Conservation (phyloP, 1,140 invertebrate species). For the Pogonognathellus flavescens region DNA sequence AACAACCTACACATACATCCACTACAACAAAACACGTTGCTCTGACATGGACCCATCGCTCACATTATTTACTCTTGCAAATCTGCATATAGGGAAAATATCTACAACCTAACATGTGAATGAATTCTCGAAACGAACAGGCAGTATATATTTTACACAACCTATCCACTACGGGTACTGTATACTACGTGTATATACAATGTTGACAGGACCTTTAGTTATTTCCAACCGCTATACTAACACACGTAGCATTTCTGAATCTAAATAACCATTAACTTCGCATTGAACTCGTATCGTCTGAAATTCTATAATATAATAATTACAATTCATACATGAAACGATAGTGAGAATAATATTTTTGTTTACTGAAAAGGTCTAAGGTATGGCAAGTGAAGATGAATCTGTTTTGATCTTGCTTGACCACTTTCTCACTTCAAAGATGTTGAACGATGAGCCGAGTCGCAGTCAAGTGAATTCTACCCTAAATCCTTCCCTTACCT, state of each 20-base stretch:
- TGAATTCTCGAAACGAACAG: no score
- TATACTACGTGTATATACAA: not conserved
- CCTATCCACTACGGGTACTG: no score
- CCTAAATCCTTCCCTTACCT: constrained; percentile 17
- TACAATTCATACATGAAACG: no score
- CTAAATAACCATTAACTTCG: not conserved
- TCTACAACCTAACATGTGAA: no score
- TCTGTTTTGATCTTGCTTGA: constrained; percentile 21
- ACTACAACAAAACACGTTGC: no score
- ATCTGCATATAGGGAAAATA: no score
- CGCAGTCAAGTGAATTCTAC: constrained; percentile 2
- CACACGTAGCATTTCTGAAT: not conserved
- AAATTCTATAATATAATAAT: no score
- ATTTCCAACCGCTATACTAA: not conserved
- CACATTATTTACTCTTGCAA: no score
- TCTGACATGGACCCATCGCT: no score
- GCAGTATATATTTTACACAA: no score
- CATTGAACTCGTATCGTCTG: not conserved
- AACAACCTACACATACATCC: no score
- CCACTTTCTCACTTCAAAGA: constrained; percentile 29
- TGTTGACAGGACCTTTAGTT: not conserved
- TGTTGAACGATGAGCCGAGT: not conserved
- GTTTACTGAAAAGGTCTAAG: not conserved
- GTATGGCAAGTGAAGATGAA: constrained; percentile 27
- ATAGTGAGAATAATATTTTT: not conserved